phyloP scores from a whole-genome alignment of 1,140 invertebrate genomes.

The Drosophila ercepeae region DNA sequence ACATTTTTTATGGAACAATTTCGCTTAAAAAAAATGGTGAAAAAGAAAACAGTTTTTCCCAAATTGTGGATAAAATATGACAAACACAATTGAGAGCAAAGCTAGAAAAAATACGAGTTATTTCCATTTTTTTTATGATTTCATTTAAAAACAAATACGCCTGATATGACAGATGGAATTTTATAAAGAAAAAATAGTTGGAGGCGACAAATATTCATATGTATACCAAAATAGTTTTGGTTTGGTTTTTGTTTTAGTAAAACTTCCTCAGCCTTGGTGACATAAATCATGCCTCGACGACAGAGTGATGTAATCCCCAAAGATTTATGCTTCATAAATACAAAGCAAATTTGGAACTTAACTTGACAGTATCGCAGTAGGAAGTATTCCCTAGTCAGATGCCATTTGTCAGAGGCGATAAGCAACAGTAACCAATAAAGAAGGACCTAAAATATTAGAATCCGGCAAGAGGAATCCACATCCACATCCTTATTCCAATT shows the following conservation, averaged over 20 bases:
- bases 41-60: conserved; percentile 4
- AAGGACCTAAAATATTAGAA: conserved; percentile 63
- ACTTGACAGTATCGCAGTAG: not conserved
- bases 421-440: conserved; percentile 57
- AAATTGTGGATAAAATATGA: not conserved
- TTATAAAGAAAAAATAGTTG: not conserved
- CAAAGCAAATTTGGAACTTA: conserved; percentile 17
- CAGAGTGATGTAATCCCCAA: conserved; percentile 28
- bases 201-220: not conserved
- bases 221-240: too few species aligned
- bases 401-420: conserved; percentile 60
- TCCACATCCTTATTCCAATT: conserved; percentile 2
- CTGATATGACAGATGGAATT: not conserved
- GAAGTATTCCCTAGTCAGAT: conserved; percentile 17
- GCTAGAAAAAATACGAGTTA: not conserved
- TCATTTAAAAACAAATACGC: too few species aligned
- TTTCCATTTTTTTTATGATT: too few species aligned
- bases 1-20: conserved; percentile 12
- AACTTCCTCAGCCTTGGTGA: not conserved
- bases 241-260: not conserved
- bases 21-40: conserved; percentile 11
- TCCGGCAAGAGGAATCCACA: not conserved
- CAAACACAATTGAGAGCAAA: not conserved
- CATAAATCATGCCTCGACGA: conserved; percentile 40
- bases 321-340: conserved; percentile 47